phyloP scores from a whole-genome alignment of 2,113 vertebrate genomes.

The Acinonyx jubatus region DNA sequence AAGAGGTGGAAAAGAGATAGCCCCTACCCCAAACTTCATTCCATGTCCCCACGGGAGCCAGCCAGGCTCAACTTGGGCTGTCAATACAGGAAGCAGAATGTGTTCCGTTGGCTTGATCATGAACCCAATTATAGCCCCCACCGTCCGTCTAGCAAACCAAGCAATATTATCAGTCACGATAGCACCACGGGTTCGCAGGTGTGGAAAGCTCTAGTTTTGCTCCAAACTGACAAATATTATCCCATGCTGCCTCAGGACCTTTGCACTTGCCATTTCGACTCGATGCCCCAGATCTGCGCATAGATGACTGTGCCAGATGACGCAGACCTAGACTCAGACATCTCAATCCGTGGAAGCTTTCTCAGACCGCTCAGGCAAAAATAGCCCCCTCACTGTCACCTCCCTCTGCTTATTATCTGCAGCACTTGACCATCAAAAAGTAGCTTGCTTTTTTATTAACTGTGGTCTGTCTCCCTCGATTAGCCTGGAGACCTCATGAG shows the following conservation, averaged over 20 bases:
- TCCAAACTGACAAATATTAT: neutral
- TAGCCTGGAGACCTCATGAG: neutral
- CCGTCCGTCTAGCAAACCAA: neutral
- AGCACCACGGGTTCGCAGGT: accelerated
- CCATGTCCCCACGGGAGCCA: neutral
- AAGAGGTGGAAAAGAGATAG: neutral
- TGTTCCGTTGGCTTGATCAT: neutral
- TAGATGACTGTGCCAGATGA: neutral
- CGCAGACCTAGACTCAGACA: neutral
- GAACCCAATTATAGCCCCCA: neutral
- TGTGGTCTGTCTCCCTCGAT: neutral
- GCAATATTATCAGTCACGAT: neutral
- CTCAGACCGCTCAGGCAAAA: neutral
- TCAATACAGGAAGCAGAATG: neutral
- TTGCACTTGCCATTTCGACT: neutral
- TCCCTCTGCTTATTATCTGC: neutral
- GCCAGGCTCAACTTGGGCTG: neutral
- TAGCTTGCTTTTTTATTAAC: neutral
- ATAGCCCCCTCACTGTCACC: neutral
- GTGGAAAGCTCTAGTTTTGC: neutral
- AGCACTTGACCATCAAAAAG: too few species aligned
- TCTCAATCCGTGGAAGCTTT: neutral
- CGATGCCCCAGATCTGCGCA: neutral
- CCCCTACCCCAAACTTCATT: neutral
- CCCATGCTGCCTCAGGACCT: neutral